Evolutionary conservation across 2,888 invertebrate species (phyloP).

Genomic region (Danaus chrysippus): DNA sequence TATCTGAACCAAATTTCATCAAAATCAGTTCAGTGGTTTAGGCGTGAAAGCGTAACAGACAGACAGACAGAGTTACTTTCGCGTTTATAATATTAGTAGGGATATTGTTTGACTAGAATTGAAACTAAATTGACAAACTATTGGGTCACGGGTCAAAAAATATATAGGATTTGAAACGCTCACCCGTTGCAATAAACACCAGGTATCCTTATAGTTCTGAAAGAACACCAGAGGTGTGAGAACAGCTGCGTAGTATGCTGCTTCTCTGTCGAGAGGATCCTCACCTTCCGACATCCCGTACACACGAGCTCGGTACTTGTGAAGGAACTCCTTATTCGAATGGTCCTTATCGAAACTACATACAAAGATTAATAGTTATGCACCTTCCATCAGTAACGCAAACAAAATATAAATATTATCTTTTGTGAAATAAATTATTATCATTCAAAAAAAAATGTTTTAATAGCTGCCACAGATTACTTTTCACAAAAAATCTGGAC

Average conservation of each 20-base stretch:
- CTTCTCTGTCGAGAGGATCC: conserved; percentile 57
- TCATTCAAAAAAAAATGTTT: too few species aligned
- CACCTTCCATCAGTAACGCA: conserved; percentile 4
- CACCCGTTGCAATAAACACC: conserved; percentile 67
- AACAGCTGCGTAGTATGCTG: conserved; percentile 58
- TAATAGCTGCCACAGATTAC: too few species aligned
- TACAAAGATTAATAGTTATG: conserved; percentile 11
- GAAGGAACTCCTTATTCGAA: conserved; percentile 58
- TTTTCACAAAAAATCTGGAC: too few species aligned
- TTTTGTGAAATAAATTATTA: too few species aligned
- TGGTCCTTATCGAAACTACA: conserved; percentile 63
- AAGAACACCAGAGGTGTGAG: conserved; percentile 61
- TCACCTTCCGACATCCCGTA: conserved; percentile 56
- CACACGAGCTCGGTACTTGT: conserved; percentile 56
- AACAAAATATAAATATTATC: neutral
- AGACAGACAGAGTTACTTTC: too few species aligned
- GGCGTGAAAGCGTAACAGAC: too few species aligned
- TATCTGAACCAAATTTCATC: too few species aligned
- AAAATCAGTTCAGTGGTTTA: too few species aligned
- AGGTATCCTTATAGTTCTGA: conserved; percentile 60
- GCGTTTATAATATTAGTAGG: too few species aligned
- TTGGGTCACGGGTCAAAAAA: neutral
- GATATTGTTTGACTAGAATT: too few species aligned
- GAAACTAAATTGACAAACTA: neutral
- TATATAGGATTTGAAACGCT: conserved; percentile 18